Percentiles rank a stretch among this genome's conserved stretches.
phyloP scores from a whole-genome alignment of 2,797 vertebrate genomes.

The Cynodonichthys magdalenae region DNA sequence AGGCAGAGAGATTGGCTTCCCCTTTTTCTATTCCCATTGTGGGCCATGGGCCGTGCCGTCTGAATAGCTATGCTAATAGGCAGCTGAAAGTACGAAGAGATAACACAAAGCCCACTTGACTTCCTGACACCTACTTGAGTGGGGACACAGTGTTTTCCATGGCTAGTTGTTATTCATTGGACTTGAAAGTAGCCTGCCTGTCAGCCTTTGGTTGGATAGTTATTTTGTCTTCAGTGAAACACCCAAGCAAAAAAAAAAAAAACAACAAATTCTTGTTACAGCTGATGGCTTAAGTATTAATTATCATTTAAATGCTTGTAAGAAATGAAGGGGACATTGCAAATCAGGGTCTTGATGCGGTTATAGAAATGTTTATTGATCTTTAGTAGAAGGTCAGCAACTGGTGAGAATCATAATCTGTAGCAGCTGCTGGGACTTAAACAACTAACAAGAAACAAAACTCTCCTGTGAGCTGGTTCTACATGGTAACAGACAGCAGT shows the following conservation, averaged over 20 bases:
- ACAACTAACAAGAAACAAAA: conserved; percentile 17
- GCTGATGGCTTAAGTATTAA: conserved; percentile 75
- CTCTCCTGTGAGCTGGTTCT: background rate
- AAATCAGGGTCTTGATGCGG: conserved; percentile 51
- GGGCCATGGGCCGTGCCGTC: conserved; percentile 70
- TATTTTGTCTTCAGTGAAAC: conserved; percentile 59
- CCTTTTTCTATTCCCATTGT: conserved; percentile 74
- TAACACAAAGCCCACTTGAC: conserved; percentile 85
- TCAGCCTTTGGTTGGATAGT: conserved; percentile 67
- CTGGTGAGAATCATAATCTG: conserved; percentile 52
- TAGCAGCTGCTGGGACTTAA: conserved; percentile 52
- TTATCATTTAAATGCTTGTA: conserved; percentile 85
- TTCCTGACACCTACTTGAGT: conserved; percentile 79
- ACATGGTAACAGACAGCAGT: background rate
- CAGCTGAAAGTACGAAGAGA: conserved; percentile 80
- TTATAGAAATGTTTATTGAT: conserved; percentile 49
- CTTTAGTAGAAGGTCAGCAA: conserved; percentile 56
- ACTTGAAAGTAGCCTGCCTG: conserved; percentile 72
- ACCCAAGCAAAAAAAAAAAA: conserved; percentile 14
- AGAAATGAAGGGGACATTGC: conserved; percentile 54
- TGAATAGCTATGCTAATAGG: conserved; percentile 84
- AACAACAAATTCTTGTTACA: conserved; percentile 56
- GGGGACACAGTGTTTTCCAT: conserved; percentile 72
- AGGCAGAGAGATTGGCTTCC: conserved; percentile 68
- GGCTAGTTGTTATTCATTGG: conserved; percentile 80